A percentile compares a stretch with the other conserved stretches of the same genome.
Conservation (phyloP, 2,797 vertebrate genomes). For the Pristis pectinata region DNA sequence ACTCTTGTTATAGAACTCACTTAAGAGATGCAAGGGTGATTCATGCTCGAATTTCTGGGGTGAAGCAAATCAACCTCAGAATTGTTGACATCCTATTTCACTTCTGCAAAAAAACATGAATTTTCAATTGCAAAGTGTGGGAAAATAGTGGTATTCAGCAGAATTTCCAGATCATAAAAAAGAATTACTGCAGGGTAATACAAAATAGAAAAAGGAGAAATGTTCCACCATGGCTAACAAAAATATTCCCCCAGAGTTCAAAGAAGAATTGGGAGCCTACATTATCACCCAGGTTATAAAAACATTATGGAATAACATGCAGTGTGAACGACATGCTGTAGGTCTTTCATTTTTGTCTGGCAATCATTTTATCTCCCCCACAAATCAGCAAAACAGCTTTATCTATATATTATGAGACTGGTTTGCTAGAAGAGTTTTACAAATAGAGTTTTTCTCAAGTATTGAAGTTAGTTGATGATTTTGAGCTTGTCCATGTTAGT, state of each 20-base stretch:
- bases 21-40: no score
- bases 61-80: no score
- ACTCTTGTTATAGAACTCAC: no score
- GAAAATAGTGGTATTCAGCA: no score
- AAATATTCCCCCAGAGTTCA: background rate
- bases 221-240: background rate
- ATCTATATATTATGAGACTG: background rate
- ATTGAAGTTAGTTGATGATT: background rate
- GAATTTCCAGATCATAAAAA: background rate
- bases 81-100: no score
- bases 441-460: no score
- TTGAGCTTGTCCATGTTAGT: background rate
- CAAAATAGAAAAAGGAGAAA: background rate
- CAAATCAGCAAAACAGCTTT: background rate
- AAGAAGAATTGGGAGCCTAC: background rate
- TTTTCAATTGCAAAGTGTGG: no score
- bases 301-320: background rate
- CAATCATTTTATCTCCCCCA: background rate
- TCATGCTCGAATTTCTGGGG: no score
- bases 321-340: background rate
- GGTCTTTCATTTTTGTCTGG: background rate
- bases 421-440: background rate
- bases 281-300: background rate
- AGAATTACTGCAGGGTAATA: background rate
- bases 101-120: no score